Percentiles rank a stretch among this genome's conserved stretches.
These are phyloP conservation scores for Anguilla rostrata DNA, from an alignment of 2,113 vertebrate species.

Conservation along the genomic window DNA sequence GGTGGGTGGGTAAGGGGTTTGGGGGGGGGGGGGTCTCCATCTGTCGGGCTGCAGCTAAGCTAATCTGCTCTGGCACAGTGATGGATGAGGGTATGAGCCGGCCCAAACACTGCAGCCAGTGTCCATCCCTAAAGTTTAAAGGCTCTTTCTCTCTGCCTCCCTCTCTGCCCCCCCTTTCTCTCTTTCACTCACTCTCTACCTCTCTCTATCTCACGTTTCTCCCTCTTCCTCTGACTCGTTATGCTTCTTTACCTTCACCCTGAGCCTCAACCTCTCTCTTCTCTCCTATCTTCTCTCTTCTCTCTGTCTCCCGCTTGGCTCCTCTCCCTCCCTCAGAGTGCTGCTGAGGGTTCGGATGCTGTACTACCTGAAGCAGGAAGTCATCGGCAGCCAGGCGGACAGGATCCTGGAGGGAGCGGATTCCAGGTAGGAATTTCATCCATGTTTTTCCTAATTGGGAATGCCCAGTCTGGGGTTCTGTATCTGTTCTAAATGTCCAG, in stretches of 20 bases:
- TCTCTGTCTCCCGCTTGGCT: too few relatives aligned
- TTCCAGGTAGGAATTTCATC: conserved; percentile 75
- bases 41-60: conserved; percentile 90
- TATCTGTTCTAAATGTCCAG: neutral
- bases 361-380: conserved; percentile 98
- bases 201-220: neutral
- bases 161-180: neutral
- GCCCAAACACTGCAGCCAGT: conserved; percentile 89
- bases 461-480: neutral
- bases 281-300: neutral
- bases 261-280: neutral
- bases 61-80: conserved; percentile 90
- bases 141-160: conserved; percentile 58
- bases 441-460: conserved; percentile 45
- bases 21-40: conserved; percentile 87
- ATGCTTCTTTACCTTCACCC: neutral
- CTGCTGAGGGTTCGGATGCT: conserved; percentile 99
- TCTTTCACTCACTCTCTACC: neutral
- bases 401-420: conserved; percentile 93
- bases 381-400: conserved; percentile 95
- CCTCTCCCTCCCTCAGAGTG: conserved; percentile 77
- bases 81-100: conserved; percentile 88
- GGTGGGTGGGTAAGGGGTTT: conserved; percentile 85
- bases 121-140: conserved; percentile 87
- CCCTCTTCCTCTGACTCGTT: neutral